Conservation (phyloP, 2,113 vertebrate genomes). For the Tor tambroides region DNA sequence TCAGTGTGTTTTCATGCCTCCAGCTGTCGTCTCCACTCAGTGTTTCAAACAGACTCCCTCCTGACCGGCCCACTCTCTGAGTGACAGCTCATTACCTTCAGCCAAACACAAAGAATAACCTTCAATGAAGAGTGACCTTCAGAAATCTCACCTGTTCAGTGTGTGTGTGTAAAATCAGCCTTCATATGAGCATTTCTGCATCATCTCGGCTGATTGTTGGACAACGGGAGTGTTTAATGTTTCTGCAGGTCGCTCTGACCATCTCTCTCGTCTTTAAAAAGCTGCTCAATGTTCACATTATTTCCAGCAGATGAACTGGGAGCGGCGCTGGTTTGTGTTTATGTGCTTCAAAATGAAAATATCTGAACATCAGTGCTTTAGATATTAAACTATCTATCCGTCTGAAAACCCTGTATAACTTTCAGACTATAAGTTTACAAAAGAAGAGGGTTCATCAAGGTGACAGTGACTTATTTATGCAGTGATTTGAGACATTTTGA, state of each 20-base stretch:
- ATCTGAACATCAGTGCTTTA: neutral
- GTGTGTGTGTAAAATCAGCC: too few species aligned
- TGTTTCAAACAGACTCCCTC: too few species aligned
- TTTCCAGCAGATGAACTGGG: neutral
- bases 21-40: too few species aligned
- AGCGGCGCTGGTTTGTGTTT: neutral
- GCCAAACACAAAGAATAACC: too few species aligned
- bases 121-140: too few species aligned
- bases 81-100: too few species aligned
- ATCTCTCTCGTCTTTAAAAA: neutral
- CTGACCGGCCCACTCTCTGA: too few species aligned
- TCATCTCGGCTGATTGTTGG: neutral
- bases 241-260: constrained; percentile 60
- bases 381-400: neutral
- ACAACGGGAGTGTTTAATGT: neutral
- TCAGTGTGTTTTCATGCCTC: too few species aligned
- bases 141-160: too few species aligned
- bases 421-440: neutral
- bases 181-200: neutral
- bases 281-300: neutral
- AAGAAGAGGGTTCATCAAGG: neutral
- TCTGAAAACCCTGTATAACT: neutral
- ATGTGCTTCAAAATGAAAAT: neutral
- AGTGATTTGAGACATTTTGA: too few species aligned
- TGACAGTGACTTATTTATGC: too few species aligned